phyloP scores from a whole-genome alignment of 1,140 invertebrate genomes.

The Neodiprion virginianus region DNA sequence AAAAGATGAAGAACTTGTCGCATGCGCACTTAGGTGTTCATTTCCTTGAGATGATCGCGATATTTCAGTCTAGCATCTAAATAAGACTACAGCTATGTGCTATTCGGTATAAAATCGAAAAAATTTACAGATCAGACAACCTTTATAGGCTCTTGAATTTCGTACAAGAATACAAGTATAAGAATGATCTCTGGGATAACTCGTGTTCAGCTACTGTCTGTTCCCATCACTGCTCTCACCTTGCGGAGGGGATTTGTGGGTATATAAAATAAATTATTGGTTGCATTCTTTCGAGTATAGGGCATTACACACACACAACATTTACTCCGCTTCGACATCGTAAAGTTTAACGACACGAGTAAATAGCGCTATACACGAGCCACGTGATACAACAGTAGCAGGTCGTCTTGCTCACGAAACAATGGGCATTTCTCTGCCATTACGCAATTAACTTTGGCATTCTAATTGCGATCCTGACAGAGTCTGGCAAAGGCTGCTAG shows the following conservation, averaged over 20 bases:
- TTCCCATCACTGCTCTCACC: too few species aligned
- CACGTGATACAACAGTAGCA: not conserved
- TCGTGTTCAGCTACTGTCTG: too few species aligned
- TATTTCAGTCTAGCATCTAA: too few species aligned
- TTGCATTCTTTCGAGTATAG: not conserved
- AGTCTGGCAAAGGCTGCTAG: not conserved
- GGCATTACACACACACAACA: not conserved
- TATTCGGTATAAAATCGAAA: too few species aligned
- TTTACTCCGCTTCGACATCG: slow-evolving; percentile 4
- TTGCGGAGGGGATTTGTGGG: not conserved
- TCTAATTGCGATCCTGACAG: not conserved
- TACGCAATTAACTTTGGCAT: not conserved
- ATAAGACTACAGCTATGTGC: too few species aligned
- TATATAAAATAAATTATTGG: slow-evolving; percentile 2
- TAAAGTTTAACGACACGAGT: not conserved
- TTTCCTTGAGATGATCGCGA: too few species aligned
- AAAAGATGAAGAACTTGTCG: too few species aligned
- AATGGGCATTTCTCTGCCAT: not conserved
- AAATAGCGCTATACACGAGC: not conserved
- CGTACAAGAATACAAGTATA: too few species aligned
- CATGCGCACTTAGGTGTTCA: too few species aligned
- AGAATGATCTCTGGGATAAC: too few species aligned
- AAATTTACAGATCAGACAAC: too few species aligned
- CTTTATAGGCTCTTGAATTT: too few species aligned
- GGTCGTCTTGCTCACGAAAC: not conserved